Evolutionary conservation across 2,888 invertebrate genomes (phyloP).

Genomic region (Drosophila paranaensis): DNA sequence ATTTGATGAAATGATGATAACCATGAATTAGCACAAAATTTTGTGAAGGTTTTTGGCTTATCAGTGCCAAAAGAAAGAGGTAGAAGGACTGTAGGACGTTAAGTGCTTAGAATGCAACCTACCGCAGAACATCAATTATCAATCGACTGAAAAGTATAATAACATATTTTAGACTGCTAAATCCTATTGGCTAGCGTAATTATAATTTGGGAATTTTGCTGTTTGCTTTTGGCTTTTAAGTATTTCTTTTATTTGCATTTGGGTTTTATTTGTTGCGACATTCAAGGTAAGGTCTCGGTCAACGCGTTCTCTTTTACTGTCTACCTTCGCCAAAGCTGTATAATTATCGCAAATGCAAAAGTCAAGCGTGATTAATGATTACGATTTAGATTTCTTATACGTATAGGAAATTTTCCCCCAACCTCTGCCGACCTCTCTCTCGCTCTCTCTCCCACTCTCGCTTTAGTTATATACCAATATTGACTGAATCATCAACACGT

Average conservation of each 20-base stretch:
- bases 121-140: too few species aligned
- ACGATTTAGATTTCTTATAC: constrained; percentile 33
- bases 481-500: constrained; percentile 32
- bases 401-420: constrained; percentile 2
- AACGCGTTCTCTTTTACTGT: constrained; percentile 60
- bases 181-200: not conserved
- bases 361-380: constrained; percentile 67
- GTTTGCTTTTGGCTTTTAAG: constrained; percentile 12
- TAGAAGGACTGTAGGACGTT: too few species aligned
- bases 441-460: too few species aligned
- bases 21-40: not conserved
- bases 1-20: not conserved
- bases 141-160: too few species aligned
- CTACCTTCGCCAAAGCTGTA: constrained; percentile 45
- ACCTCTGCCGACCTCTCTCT: not conserved
- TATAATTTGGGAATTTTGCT: constrained; percentile 19
- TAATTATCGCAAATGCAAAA: constrained; percentile 69
- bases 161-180: not conserved
- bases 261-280: constrained; percentile 21
- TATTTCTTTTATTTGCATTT: constrained; percentile 26
- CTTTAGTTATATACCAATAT: not conserved
- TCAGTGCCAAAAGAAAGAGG: not conserved
- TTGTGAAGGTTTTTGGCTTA: not conserved
- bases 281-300: constrained; percentile 76
- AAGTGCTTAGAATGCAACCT: too few species aligned